Percentiles rank a stretch among this genome's conserved stretches.
phyloP scores from a whole-genome alignment of 2,797 vertebrate species.

The Todus mexicanus region DNA sequence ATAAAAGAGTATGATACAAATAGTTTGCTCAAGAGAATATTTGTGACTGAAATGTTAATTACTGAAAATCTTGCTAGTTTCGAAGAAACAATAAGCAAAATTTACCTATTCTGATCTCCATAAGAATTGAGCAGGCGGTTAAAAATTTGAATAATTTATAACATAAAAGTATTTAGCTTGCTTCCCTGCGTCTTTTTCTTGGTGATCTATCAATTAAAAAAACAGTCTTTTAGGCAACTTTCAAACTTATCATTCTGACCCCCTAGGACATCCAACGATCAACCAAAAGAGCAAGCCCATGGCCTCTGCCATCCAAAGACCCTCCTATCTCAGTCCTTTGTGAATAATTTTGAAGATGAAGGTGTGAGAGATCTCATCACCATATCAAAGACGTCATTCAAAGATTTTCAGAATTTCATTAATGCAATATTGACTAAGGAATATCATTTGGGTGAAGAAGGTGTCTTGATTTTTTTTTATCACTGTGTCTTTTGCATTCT shows the following conservation, averaged over 20 bases:
- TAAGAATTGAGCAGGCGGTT: not conserved
- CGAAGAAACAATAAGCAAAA: not conserved
- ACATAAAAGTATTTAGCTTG: not conserved
- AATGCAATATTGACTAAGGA: not conserved
- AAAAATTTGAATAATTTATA: not conserved
- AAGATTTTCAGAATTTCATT: not conserved
- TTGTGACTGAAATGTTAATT: not conserved
- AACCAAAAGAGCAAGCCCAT: not conserved
- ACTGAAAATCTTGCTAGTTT: not conserved
- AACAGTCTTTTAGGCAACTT: not conserved
- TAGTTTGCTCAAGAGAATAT: not conserved
- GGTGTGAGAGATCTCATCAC: not conserved
- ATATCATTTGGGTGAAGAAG: not conserved
- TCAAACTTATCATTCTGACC: not conserved
- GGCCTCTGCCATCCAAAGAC: not conserved
- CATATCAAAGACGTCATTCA: not conserved
- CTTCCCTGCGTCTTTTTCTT: not conserved
- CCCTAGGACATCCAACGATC: not conserved
- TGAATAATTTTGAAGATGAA: not conserved
- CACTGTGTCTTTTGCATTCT: not conserved
- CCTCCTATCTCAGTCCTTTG: not conserved
- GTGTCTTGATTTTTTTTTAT: not conserved
- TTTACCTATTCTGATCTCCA: not conserved
- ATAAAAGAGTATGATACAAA: not conserved
- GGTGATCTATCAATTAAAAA: not conserved